A percentile compares a stretch with the other conserved stretches of the same genome.
These are phyloP conservation scores for Solenodon paradoxus DNA, from an alignment of 2,113 vertebrate genomes.

Conservation along the genomic window DNA sequence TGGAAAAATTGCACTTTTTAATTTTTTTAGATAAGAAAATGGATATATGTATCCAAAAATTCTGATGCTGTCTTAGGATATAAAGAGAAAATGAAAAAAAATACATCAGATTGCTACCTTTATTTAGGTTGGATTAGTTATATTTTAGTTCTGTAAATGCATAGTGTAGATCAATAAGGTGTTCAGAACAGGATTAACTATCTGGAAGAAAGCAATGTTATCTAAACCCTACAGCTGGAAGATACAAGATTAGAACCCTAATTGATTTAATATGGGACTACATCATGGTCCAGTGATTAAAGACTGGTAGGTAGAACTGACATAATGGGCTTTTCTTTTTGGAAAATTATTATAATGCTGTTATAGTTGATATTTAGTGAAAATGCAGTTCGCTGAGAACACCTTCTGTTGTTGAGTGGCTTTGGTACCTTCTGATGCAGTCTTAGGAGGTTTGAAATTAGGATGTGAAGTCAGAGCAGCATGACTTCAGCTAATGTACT, in stretches of 20 bases:
- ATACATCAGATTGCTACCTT: neutral
- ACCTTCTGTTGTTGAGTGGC: neutral
- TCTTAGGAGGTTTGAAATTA: constrained; percentile 12
- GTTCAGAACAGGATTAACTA: constrained; percentile 38
- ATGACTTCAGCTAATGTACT: constrained; percentile 23
- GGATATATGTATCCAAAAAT: neutral
- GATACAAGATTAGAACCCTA: constrained; percentile 18
- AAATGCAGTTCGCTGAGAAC: constrained; percentile 20
- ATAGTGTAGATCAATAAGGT: constrained; percentile 1
- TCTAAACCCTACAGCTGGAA: constrained; percentile 29
- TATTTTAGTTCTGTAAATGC: neutral
- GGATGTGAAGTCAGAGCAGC: neutral
- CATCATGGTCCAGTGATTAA: constrained; percentile 7
- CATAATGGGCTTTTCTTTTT: constrained; percentile 21
- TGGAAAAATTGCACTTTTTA: constrained; percentile 1
- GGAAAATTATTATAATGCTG: constrained; percentile 12
- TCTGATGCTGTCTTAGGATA: neutral
- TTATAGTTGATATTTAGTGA: constrained; percentile 34
- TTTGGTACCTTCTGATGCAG: neutral
- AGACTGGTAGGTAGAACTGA: neutral
- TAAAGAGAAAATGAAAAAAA: constrained; percentile 12
- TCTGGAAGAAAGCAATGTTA: constrained; percentile 40
- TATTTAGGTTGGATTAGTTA: neutral
- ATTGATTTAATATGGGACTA: constrained; percentile 49
- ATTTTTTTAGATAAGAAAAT: constrained; percentile 45